Evolutionary conservation across 2,113 vertebrate species (phyloP), one percentile per base, ranked within the genome.

Genomic region (Myodes glareolus): DNA sequence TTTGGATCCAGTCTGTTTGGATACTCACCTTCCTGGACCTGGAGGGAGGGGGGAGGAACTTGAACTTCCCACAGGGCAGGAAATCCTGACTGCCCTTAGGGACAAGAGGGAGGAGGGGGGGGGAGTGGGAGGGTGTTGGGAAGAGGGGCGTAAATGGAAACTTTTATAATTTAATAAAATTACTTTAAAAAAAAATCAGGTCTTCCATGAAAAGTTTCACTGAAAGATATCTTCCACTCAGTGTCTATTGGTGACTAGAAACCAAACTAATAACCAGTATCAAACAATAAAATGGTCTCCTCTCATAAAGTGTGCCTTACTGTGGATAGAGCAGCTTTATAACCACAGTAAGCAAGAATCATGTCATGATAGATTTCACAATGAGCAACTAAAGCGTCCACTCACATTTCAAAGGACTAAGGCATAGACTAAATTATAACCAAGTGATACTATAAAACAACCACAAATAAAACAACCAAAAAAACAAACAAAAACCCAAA

Each of bases 221-320:
- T n/a, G n/a, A 92, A 65, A 11, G 27, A 4, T 55, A 2, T 27
- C 6, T 68, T 16, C 31, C 7, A 86, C 31, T 7, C 29, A 9
- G 29, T 58, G 23, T 82, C 23, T 78, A 4, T 14, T 4, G 55
- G 55, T 55, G 33, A 0, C 2, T 1, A 65, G n/a, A 16, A 33
- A 13, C 7, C 5, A 31, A 36, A 12, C 8, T 17, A 2, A 0
- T 3, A 19, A 1, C 3, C 31, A 68, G 23, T 4, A n/a, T 19
- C 23, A 58, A 87, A 4, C 42, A 63, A 10, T 72, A 63, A 94
- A 95, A 27, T 0, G 84, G 29, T 12, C 1, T 75, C 6, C 13
- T 90, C 3, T 58, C 50, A 58, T 7, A 23, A 70, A 72, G 63
- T 50, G 11, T 55, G 12, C 19, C 5, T 78, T 25, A 8, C 5